These are phyloP conservation scores for Lucinisca nassula DNA, from an alignment of 2,888 invertebrate species.

Conservation along the genomic window DNA sequence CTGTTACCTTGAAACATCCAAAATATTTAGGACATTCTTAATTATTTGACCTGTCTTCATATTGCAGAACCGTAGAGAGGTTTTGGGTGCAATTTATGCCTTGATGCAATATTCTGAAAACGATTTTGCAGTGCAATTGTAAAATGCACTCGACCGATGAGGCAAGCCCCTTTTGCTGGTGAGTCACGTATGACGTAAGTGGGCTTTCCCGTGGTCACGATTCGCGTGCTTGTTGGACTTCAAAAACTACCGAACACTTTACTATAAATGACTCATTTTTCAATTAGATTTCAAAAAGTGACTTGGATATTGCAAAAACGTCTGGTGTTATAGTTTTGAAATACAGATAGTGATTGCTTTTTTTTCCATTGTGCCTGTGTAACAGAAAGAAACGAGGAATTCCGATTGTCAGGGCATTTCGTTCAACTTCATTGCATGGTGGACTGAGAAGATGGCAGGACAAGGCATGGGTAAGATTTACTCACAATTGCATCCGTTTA, in stretches of 20 bases:
- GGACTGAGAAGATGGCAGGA: constrained; percentile 68
- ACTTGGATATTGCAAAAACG: neutral
- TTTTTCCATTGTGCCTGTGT: too few relatives aligned
- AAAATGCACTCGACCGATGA: neutral
- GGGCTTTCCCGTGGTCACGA: constrained; percentile 73
- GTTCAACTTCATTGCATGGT: constrained; percentile 68
- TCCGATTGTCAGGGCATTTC: constrained; percentile 67
- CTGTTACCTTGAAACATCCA: constrained; percentile 68
- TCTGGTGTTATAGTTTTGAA: too few relatives aligned
- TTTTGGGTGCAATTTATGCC: neutral
- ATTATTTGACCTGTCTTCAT: neutral
- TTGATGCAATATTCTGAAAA: neutral
- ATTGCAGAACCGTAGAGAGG: neutral
- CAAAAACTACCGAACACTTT: neutral
- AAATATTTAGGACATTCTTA: constrained; percentile 65
- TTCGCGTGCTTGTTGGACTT: constrained; percentile 4
- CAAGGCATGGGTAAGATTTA: constrained; percentile 41
- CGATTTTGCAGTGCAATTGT: neutral
- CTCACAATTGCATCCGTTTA: neutral
- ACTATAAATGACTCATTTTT: neutral
- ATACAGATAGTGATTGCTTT: too few relatives aligned
- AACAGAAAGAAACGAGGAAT: constrained; percentile 24
- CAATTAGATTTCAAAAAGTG: too few relatives aligned
- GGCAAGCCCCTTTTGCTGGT: constrained; percentile 69
- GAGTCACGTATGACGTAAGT: constrained; percentile 77